Evolutionary conservation across 2,797 vertebrate species (phyloP), one percentile per base, ranked within the genome.

Genomic region (Holocentrus rufus): DNA sequence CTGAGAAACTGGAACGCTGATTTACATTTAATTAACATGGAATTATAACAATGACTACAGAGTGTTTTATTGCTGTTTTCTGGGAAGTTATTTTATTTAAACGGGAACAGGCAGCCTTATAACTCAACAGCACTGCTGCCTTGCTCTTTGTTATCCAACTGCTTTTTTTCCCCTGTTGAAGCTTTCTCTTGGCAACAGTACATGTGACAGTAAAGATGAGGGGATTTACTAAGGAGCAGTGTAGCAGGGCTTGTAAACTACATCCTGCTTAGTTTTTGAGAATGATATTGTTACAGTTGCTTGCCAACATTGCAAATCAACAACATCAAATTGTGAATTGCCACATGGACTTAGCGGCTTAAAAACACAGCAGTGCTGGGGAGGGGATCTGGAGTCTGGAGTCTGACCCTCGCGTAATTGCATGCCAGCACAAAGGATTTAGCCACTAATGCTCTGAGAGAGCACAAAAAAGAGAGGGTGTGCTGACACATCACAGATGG

Each of bases 371-470:
- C 85, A 77, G 88, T 89, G 87, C 86, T 85, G 83, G 71, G 71
- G 71, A 71, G 83, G 66, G 83, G 76, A 80, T 84, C 84, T 86
- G 67, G 83, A 86, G 83, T 89, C 82, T 91, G 79, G 83, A 89
- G 87, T 85, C 85, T 85, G 87, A 90, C 91, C 89, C 82, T 18
- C 54, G 77, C 67, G 82, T 92, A 92, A 93, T 91, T 92, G 92
- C 91, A 88, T 90, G 91, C 90, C 91, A 91, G 91, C 91, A 91
- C 86, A 91, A 92, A 92, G 90, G 93, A 93, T 92, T 93, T 93
- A 87, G 86, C 83, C 83, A 69, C 85, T 93, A 93, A 94, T 93
- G 91, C 91, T 91, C 89, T 80, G 76, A 86, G 83, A 80, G 82
- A 71, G 88, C 50, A 34, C 42, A 22, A 59, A 47, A 73, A 74